Base-by-base conservation (phyloP, 2,888 invertebrate genomes). In the Sarcophaga subvicina region DNA sequence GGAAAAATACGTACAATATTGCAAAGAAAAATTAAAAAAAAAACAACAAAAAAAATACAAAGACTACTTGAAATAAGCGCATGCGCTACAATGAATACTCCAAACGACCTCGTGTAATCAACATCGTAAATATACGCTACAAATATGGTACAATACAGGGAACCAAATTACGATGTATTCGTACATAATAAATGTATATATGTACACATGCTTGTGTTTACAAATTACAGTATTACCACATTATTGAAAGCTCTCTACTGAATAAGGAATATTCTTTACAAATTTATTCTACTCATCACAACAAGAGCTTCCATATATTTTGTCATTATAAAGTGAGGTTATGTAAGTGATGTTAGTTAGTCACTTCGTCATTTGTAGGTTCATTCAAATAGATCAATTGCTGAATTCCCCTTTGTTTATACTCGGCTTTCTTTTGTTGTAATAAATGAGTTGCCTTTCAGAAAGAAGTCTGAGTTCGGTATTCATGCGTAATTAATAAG, bases 71-170 rank as follows among this genome's bases (percentile, higher is more conserved):
- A 83, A 77, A 80, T 63, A 88, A 87, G 85, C 87, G 88, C 89
- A 89, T 88, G 84, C 89, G 89, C 89, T 80, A 60, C 80, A 80
- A 69, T 63, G 71, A 82, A 82, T 88, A 89, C 88, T 85, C 87
- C 83, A 86, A 85, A 85, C 85, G 84, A 87, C 87, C 88, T 88
- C 88, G 89, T 89, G 88, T 83, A 80, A 75, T 76, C 80, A 81
- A 86, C 76, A 84, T 87, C 80, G 86, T 87, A 87, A 84, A 87
- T 80, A 80, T 25, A 73, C 54, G 47, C 54, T 71, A 75, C 20
- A 54, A 20, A 45, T 64, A 11, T 54, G 37, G n/a, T 45, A 20
- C 67, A 67, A 62, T 11, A 37, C 37, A 11, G 47, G 47, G 4
- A 70, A 70, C 12, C 22, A 27, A 64, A 8, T 37, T 37, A 37